A percentile compares a stretch with the other conserved stretches of the same genome.
These are phyloP conservation scores for Oreocharis arfaki DNA, from an alignment of 2,113 vertebrate genomes.

Conservation along the genomic window DNA sequence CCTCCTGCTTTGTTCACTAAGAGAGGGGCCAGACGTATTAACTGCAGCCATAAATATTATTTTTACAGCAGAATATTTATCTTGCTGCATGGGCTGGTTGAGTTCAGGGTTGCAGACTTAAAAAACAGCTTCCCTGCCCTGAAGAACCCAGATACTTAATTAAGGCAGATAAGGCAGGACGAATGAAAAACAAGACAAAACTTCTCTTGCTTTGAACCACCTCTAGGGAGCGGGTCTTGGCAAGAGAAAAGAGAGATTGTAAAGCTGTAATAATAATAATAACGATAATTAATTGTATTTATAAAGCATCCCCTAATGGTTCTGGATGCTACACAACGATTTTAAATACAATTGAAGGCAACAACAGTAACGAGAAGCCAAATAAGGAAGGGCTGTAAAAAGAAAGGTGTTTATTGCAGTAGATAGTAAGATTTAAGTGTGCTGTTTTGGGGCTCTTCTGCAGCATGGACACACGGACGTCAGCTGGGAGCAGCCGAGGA, in stretches of 20 bases:
- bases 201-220: slow-evolving; percentile 44
- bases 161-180: slow-evolving; percentile 44
- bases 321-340: background rate
- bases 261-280: slow-evolving; percentile 43
- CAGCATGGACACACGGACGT: fast-evolving
- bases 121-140: slow-evolving; percentile 20
- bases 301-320: slow-evolving; percentile 10
- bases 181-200: slow-evolving; percentile 54
- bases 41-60: background rate
- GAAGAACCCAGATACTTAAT: slow-evolving; percentile 21
- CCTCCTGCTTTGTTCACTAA: background rate
- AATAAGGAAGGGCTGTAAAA: background rate
- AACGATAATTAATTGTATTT: slow-evolving; percentile 61
- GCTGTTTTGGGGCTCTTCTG: background rate
- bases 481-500: background rate
- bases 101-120: slow-evolving; percentile 2
- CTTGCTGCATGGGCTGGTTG: background rate
- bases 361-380: background rate
- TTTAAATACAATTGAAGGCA: background rate
- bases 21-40: background rate
- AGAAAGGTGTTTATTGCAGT: background rate
- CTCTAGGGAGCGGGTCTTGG: slow-evolving; percentile 54
- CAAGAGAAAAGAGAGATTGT: slow-evolving; percentile 48
- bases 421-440: background rate
- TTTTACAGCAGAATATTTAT: slow-evolving; percentile 28